A percentile compares a stretch with the other conserved stretches of the same genome.
These are phyloP conservation scores for Chrysotoxum bicinctum DNA, from an alignment of 2,888 invertebrate species.

Conservation along the genomic window DNA sequence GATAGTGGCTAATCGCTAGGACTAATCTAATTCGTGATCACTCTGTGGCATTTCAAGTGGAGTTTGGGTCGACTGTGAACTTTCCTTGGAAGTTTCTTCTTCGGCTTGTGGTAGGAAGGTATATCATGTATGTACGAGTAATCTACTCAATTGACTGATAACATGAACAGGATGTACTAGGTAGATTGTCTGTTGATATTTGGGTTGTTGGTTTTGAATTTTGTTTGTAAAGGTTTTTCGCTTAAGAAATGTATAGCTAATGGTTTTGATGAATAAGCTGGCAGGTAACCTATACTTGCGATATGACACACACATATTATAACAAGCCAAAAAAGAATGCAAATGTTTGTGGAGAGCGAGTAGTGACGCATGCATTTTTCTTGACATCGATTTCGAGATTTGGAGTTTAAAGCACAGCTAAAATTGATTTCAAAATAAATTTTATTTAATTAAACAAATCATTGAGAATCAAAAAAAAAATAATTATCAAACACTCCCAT, in stretches of 20 bases:
- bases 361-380: too few relatives aligned
- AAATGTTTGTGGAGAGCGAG: too few relatives aligned
- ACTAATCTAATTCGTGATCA: constrained; percentile 36
- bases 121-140: too few relatives aligned
- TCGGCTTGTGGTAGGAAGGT: not conserved
- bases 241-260: not conserved
- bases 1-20: constrained; percentile 38
- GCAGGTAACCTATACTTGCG: too few relatives aligned
- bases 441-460: too few relatives aligned
- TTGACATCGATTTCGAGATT: too few relatives aligned
- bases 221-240: not conserved
- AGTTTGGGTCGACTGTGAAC: not conserved
- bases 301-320: too few relatives aligned
- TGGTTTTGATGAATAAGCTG: not conserved
- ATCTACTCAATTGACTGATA: constrained; percentile 1
- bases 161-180: not conserved
- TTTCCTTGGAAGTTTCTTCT: constrained; percentile 4
- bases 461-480: too few relatives aligned
- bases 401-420: too few relatives aligned
- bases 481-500: too few relatives aligned
- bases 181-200: not conserved
- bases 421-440: too few relatives aligned
- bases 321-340: too few relatives aligned
- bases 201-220: not conserved
- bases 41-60: constrained; percentile 21